These are phyloP conservation scores for Acanthisitta chloris DNA, from an alignment of 2,113 vertebrate genomes.

Conservation along the genomic window DNA sequence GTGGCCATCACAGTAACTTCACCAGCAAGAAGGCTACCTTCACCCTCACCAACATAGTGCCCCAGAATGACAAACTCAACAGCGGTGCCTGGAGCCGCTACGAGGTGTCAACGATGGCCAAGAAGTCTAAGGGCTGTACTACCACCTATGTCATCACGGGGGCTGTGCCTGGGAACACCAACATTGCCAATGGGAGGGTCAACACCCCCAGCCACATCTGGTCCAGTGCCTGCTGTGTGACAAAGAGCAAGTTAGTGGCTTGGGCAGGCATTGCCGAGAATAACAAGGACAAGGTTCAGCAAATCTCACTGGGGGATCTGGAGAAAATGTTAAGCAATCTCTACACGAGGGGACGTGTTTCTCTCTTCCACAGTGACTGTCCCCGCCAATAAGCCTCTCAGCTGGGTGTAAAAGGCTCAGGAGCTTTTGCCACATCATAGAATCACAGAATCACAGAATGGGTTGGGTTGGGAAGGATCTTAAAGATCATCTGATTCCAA, in stretches of 20 bases:
- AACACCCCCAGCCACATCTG: slow-evolving; percentile 40
- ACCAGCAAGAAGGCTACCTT: slow-evolving; percentile 70
- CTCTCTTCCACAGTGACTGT: not conserved
- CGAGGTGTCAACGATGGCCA: not conserved
- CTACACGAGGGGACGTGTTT: not conserved
- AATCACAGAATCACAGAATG: not conserved
- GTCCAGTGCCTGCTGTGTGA: not conserved
- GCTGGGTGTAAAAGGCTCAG: rapidly evolving
- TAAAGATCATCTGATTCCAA: not conserved
- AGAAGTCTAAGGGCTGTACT: not conserved
- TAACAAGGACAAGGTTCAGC: not conserved
- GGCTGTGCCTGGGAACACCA: slow-evolving; percentile 24
- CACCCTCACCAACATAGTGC: slow-evolving; percentile 78
- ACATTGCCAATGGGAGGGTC: not conserved
- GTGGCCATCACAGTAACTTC: slow-evolving; percentile 58
- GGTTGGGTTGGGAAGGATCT: not conserved
- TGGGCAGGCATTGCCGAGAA: slow-evolving; percentile 14
- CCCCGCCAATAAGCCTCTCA: not conserved
- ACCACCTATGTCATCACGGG: not conserved
- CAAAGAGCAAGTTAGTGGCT: not conserved
- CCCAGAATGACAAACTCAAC: slow-evolving; percentile 69
- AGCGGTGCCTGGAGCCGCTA: slow-evolving; percentile 65
- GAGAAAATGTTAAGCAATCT: not conserved
- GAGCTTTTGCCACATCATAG: not conserved
- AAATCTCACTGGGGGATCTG: not conserved